Conservation (phyloP, 2,888 invertebrate genomes). For the Nemotelus nigrinus region DNA sequence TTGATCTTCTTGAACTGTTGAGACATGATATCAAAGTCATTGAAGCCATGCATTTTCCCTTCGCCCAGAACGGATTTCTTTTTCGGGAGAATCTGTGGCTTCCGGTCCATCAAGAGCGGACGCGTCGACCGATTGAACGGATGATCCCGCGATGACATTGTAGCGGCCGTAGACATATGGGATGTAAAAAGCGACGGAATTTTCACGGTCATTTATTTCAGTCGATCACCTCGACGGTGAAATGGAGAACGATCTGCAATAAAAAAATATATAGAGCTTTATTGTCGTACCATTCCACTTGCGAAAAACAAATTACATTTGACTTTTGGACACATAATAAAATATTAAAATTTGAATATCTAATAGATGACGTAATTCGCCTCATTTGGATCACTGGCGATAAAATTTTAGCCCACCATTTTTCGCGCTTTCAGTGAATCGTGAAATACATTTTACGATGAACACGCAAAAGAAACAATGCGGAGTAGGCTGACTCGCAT, state of each 20-base stretch:
- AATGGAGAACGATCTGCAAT: conserved; percentile 15
- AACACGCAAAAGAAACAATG: too few relatives aligned
- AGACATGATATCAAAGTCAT: conserved; percentile 63
- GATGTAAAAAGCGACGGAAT: conserved; percentile 55
- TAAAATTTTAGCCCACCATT: too few relatives aligned
- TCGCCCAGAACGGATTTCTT: conserved; percentile 59
- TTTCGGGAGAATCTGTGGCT: conserved; percentile 56
- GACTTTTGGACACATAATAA: too few relatives aligned
- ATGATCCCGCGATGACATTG: conserved; percentile 61
- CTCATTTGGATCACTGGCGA: too few relatives aligned
- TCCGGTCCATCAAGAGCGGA: conserved; percentile 60
- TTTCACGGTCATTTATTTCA: conserved; percentile 57
- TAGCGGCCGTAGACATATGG: conserved; percentile 53
- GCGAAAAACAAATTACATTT: too few relatives aligned
- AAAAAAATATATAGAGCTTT: not conserved
- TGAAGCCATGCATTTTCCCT: conserved; percentile 63
- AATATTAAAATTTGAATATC: too few relatives aligned
- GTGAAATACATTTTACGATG: too few relatives aligned
- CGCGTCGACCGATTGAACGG: conserved; percentile 61
- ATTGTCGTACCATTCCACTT: too few relatives aligned
- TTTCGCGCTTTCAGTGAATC: too few relatives aligned
- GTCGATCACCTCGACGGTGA: conserved; percentile 14
- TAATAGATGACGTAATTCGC: too few relatives aligned
- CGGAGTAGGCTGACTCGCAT: too few relatives aligned
- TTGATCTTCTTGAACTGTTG: conserved; percentile 62